These are phyloP conservation scores for Frankliniella intonsa DNA, from an alignment of 2,888 invertebrate species.

Conservation along the genomic window DNA sequence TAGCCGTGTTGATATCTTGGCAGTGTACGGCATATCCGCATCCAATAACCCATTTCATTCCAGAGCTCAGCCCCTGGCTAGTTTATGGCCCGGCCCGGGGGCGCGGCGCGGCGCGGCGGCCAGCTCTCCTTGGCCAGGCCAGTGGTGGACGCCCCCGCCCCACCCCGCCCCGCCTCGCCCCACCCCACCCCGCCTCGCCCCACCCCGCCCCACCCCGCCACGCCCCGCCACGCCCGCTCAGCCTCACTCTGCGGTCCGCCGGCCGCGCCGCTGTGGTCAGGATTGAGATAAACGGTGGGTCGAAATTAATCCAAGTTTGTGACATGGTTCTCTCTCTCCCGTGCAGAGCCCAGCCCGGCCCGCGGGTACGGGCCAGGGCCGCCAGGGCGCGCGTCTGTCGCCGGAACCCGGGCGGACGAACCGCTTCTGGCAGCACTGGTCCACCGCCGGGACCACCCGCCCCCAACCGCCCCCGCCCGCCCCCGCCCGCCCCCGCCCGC, in stretches of 20 bases:
- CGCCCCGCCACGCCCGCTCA: not conserved
- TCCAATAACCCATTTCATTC: conserved; percentile 23
- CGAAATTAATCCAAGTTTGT: conserved; percentile 12
- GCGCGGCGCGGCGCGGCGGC: not conserved
- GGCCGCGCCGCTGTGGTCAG: not conserved
- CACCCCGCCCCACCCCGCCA: not conserved
- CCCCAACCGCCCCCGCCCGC: no score
- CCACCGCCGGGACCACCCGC: no score
- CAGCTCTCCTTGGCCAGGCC: not conserved
- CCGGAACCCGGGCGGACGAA: no score
- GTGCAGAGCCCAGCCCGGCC: not conserved
- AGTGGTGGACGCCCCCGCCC: not conserved
- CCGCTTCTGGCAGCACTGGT: no score
- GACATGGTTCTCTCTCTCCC: not conserved
- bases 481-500: no score
- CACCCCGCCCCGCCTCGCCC: not conserved
- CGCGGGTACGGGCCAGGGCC: no score
- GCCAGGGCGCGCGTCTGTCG: no score
- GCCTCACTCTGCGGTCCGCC: not conserved
- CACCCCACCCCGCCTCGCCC: not conserved
- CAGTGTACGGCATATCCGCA: not conserved
- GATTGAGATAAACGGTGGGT: conserved; percentile 4
- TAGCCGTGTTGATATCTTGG: not conserved
- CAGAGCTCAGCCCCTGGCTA: not conserved
- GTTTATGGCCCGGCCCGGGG: conserved; percentile 5